phyloP scores from a whole-genome alignment of 2,113 vertebrate species.

The Tyto alba region DNA sequence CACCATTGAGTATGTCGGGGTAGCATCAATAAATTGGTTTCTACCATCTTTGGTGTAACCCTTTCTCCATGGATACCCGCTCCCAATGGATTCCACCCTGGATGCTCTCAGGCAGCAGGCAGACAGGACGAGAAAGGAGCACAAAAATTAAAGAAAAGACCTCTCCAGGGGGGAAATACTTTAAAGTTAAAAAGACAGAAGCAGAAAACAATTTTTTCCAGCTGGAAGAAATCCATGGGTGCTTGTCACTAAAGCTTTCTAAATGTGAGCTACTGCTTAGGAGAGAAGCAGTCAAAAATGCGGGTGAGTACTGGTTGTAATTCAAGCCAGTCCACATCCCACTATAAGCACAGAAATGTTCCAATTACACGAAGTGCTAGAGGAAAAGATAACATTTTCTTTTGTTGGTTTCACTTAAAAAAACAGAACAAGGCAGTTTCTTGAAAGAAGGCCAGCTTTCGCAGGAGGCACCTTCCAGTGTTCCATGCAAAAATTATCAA shows the following conservation, averaged over 20 bases:
- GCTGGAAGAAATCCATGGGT: neutral
- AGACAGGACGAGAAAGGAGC: neutral
- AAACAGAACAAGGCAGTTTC: neutral
- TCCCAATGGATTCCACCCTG: neutral
- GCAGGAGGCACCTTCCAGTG: neutral
- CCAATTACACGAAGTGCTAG: neutral
- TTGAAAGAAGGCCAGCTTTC: neutral
- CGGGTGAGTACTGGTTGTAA: neutral
- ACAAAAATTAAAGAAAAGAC: neutral
- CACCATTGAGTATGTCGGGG: rapidly evolving
- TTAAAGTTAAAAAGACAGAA: neutral
- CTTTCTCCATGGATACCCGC: neutral
- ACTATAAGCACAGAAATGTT: neutral
- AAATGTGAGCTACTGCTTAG: neutral
- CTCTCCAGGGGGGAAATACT: neutral
- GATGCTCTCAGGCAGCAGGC: neutral
- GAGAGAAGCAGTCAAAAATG: neutral
- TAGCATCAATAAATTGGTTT: rapidly evolving
- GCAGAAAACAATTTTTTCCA: neutral
- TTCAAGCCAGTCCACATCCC: neutral
- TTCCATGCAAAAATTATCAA: conserved; percentile 9
- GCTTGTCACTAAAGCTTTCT: neutral
- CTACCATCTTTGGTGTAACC: neutral
- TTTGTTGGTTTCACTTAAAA: neutral
- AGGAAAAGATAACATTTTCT: conserved; percentile 29